phyloP scores from a whole-genome alignment of 2,113 vertebrate species.

The Aix galericulata region DNA sequence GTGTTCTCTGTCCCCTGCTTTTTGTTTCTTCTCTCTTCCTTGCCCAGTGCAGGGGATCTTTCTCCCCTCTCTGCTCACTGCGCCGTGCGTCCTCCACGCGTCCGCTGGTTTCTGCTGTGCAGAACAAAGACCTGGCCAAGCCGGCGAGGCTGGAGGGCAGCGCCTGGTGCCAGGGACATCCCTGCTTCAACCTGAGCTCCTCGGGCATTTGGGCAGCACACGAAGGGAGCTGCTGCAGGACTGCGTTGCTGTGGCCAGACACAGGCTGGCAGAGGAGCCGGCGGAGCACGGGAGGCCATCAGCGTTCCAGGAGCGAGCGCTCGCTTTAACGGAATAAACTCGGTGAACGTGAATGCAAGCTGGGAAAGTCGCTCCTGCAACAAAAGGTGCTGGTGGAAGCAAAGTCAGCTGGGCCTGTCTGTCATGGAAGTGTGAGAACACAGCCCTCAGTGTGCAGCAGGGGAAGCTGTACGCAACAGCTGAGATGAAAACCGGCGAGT shows the following conservation, averaged over 20 bases:
- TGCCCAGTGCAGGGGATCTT: not conserved
- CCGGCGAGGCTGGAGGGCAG: not conserved
- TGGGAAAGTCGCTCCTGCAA: not conserved
- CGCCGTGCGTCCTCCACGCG: not conserved
- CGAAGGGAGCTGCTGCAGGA: not conserved
- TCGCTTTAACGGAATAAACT: not conserved
- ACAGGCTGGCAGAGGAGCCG: not conserved
- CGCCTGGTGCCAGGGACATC: not conserved
- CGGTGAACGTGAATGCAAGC: not conserved
- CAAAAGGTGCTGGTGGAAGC: not conserved
- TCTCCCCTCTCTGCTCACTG: not conserved
- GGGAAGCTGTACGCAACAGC: not conserved
- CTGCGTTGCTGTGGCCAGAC: not conserved
- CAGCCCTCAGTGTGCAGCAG: not conserved
- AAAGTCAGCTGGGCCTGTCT: not conserved
- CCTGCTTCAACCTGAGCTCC: fast-evolving
- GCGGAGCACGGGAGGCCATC: not conserved
- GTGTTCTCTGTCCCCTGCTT: not conserved
- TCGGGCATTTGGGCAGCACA: fast-evolving
- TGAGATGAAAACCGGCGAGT: not conserved
- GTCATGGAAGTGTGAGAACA: not conserved
- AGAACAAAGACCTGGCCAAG: not conserved
- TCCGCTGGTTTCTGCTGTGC: not conserved
- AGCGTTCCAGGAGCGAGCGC: fast-evolving
- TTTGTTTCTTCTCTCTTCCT: not conserved